Conservation (phyloP, 2,113 vertebrate genomes). For the Callaeas wilsoni region DNA sequence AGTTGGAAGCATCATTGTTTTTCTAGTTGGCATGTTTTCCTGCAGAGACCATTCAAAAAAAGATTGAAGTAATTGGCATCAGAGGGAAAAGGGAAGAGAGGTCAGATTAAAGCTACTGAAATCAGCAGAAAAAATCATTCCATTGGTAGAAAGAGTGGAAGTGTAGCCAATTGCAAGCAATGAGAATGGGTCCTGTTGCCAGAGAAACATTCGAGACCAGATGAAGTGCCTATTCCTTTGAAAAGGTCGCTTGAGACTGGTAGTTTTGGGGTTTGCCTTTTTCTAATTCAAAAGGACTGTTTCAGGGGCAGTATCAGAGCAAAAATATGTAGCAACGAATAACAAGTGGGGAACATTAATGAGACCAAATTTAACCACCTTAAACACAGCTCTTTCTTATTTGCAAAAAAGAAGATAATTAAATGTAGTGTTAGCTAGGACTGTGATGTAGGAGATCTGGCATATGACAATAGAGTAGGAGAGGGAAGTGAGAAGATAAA, state of each 20-base stretch:
- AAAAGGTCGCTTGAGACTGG: not conserved
- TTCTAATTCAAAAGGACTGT: not conserved
- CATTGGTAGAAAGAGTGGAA: not conserved
- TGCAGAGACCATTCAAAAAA: not conserved
- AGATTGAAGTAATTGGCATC: constrained; percentile 15
- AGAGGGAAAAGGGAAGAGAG: constrained; percentile 12
- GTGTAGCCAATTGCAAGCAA: not conserved
- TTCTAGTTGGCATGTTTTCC: not conserved
- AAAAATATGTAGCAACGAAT: not conserved
- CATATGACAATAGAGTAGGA: not conserved
- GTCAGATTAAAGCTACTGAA: not conserved
- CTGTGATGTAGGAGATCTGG: not conserved
- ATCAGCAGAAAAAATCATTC: not conserved
- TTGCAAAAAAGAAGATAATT: not conserved
- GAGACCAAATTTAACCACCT: not conserved
- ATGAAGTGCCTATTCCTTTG: not conserved
- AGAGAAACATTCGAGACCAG: not conserved
- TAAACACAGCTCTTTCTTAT: not conserved
- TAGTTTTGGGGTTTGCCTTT: not conserved
- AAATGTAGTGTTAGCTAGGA: not conserved
- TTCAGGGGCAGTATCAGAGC: not conserved
- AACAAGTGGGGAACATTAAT: not conserved
- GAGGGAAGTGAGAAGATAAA: not conserved
- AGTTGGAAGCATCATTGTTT: not conserved
- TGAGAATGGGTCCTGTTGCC: not conserved